Conservation (phyloP, 2,888 invertebrate genomes). For the Drosophila planitibia region DNA sequence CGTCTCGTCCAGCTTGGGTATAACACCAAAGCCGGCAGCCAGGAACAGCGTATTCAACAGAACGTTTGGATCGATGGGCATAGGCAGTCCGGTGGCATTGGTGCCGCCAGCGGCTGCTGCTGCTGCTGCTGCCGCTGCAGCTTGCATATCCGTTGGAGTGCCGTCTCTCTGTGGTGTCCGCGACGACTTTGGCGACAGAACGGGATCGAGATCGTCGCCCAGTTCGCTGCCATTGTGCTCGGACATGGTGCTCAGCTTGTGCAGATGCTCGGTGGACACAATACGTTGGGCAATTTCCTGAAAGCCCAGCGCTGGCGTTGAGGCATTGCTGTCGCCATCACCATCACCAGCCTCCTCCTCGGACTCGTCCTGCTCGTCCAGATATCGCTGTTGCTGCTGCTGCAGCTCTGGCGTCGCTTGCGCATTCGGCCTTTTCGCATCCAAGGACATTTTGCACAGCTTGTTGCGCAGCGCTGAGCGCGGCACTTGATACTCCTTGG, state of each 20-base stretch:
- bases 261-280: constrained; percentile 69
- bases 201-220: constrained; percentile 55
- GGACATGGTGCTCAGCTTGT: constrained; percentile 67
- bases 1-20: constrained; percentile 79
- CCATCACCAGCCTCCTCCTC: constrained; percentile 85
- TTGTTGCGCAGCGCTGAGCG: constrained; percentile 98
- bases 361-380: constrained; percentile 82
- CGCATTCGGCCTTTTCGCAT: constrained; percentile 78
- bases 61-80: constrained; percentile 79
- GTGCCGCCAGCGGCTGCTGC: constrained; percentile 33
- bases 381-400: constrained; percentile 67
- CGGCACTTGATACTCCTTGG: constrained; percentile 98
- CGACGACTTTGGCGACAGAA: constrained; percentile 55
- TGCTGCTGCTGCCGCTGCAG: constrained; percentile 21
- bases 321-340: constrained; percentile 86
- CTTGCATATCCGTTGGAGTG: constrained; percentile 33
- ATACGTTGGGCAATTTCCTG: constrained; percentile 67
- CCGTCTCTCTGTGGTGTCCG: constrained; percentile 37
- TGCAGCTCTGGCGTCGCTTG: constrained; percentile 61
- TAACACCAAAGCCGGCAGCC: constrained; percentile 74
- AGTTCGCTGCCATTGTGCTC: constrained; percentile 77
- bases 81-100: constrained; percentile 53
- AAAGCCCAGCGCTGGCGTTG: constrained; percentile 75
- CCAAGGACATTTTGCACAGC: constrained; percentile 91
- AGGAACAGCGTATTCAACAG: constrained; percentile 83